These are phyloP conservation scores for Cepphus grylle DNA, from an alignment of 2,113 vertebrate genomes.

Conservation along the genomic window DNA sequence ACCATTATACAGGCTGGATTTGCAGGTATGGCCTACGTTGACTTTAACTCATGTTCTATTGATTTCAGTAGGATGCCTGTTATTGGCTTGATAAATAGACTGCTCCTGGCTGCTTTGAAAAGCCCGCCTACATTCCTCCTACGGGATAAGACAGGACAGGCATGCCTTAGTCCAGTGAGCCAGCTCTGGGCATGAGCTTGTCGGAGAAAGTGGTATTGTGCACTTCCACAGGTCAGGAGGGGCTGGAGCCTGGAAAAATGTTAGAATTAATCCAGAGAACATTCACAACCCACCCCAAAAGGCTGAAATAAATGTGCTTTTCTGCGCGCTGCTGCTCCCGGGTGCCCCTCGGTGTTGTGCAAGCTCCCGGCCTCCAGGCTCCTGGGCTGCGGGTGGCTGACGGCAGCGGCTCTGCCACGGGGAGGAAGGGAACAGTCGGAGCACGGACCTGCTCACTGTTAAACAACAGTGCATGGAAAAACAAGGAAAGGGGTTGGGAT, in stretches of 20 bases:
- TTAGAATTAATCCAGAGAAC: neutral
- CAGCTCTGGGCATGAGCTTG: too few species aligned
- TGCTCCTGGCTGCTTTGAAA: neutral
- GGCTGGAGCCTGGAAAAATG: neutral
- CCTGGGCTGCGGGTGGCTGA: rapidly evolving
- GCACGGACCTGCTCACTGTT: too few species aligned
- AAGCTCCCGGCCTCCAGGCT: too few species aligned
- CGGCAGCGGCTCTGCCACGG: neutral
- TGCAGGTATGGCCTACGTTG: neutral
- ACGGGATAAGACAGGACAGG: neutral
- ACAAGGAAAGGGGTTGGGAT: neutral
- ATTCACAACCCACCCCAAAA: neutral
- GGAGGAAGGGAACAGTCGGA: neutral
- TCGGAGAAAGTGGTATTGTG: neutral
- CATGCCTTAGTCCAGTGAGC: rapidly evolving
- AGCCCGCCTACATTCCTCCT: neutral
- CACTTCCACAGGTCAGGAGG: neutral
- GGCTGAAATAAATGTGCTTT: neutral
- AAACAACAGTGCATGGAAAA: neutral
- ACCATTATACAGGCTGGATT: neutral
- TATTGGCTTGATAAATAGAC: neutral
- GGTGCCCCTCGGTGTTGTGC: too few species aligned
- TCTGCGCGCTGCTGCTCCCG: rapidly evolving
- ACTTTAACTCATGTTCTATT: neutral
- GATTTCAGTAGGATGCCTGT: neutral